Base-by-base conservation (phyloP, 2,888 invertebrate species). In the Ametastegia equiseti region DNA sequence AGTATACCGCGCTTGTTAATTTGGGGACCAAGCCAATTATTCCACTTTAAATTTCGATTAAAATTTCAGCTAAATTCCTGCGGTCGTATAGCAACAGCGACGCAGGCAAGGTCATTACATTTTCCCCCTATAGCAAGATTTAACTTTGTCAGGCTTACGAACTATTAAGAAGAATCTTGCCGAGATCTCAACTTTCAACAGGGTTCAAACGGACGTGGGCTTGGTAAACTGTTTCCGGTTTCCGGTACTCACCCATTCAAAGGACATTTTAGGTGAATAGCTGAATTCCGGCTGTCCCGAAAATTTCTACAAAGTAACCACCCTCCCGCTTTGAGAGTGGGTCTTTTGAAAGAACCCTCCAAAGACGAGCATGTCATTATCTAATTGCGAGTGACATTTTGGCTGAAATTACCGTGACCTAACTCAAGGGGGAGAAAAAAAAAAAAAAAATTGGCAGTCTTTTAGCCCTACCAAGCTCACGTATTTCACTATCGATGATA, bases 141-240 rank as follows among this genome's bases (percentile, higher is more conserved):
- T 75, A 19, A 75, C 50, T 54, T 36, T 36, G 50, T 36, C 50
- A 54, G 36, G 75, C 54, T 75, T 19, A 54, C 54, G 36, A 23
- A 27, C 75, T 75, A 54, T 50, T 36, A 30, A 19, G 33, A 75
- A 36, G 50, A 54, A 50, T 23, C 33, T 50, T n/a, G n/a, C 19
- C 23, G 45, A 9, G 71, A 71, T 27, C 30, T 71, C 47, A 50
- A 33, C 75, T 75, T n/a, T n/a, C 23, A 54, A 54, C 75, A 54
- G 75, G 54, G 75, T 75, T 75, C 75, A 75, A 75, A 75, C 50
- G 75, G 75, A 54, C 54, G 75, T 54, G 75, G 45, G 50, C 54
- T 75, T 23, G 75, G 54, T 75, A 75, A 75, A 75, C 33, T 75
- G 75, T 75, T 75, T 75, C 75, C 75, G 75, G 75, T 75, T n/a